These are phyloP conservation scores for Trinorchestia longiramus DNA, from an alignment of 1,140 invertebrate species.

Conservation along the genomic window DNA sequence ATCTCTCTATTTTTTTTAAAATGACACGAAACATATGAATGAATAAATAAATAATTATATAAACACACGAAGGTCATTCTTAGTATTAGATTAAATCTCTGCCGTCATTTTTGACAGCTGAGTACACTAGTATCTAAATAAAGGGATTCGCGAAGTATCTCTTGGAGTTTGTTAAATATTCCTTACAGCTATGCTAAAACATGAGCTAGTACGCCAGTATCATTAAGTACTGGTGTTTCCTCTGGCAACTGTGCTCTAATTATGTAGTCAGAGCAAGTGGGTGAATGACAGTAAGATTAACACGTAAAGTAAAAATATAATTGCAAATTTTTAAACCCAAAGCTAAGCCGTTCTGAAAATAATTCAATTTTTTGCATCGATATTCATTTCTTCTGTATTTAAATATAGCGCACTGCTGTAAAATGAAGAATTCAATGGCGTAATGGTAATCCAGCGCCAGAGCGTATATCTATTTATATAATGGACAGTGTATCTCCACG, in stretches of 20 bases:
- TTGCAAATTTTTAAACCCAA: neutral
- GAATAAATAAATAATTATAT: neutral
- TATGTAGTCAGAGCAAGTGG: neutral
- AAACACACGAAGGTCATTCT: neutral
- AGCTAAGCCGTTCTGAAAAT: neutral
- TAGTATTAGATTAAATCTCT: neutral
- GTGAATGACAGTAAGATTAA: neutral
- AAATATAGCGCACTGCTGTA: neutral
- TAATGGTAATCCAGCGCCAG: neutral
- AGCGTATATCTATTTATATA: neutral
- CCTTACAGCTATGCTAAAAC: neutral
- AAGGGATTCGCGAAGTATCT: neutral
- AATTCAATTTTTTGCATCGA: neutral
- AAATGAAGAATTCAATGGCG: neutral
- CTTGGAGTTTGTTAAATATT: neutral
- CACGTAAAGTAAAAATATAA: neutral
- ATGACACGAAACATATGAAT: neutral
- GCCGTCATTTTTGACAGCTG: neutral
- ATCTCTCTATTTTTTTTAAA: neutral
- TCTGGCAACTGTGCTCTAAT: neutral
- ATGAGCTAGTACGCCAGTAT: neutral
- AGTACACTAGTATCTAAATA: neutral
- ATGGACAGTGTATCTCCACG: no score
- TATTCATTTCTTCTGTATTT: neutral
- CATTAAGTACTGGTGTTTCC: neutral